Conservation (phyloP, 1,140 invertebrate species). For the Drosophila suzukii region DNA sequence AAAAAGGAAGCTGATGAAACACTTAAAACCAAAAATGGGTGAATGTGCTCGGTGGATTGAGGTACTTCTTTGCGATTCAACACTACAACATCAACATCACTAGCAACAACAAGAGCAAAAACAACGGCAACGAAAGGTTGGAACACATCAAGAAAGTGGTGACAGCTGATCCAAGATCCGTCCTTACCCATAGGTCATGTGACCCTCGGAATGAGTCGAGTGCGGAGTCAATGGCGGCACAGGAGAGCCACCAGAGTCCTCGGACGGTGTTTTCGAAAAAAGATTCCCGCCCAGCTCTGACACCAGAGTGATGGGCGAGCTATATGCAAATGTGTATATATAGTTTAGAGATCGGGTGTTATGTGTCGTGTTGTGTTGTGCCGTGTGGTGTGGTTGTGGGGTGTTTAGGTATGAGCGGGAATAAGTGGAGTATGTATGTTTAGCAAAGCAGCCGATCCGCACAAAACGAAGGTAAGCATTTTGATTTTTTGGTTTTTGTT, state of each 20-base stretch:
- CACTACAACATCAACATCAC: constrained; percentile 47
- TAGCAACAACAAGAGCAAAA: constrained; percentile 46
- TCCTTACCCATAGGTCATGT: constrained; percentile 84
- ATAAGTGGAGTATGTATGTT: constrained; percentile 52
- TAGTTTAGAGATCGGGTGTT: constrained; percentile 7
- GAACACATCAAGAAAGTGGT: constrained; percentile 25
- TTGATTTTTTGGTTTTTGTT: constrained; percentile 41
- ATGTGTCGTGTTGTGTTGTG: constrained; percentile 26
- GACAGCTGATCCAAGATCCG: constrained; percentile 40
- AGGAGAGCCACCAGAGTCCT: constrained; percentile 88
- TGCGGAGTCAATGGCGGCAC: constrained; percentile 85
- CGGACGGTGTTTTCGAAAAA: constrained; percentile 94
- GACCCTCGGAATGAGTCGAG: constrained; percentile 84
- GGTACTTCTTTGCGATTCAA: constrained; percentile 31
- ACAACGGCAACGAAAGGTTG: constrained; percentile 34
- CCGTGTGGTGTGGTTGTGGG: constrained; percentile 31
- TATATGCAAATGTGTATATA: constrained; percentile 71
- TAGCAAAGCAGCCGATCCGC: constrained; percentile 80
- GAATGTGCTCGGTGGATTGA: constrained; percentile 23
- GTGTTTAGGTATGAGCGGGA: constrained; percentile 13
- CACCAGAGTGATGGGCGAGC: constrained; percentile 95
- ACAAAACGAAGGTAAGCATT: constrained; percentile 80
- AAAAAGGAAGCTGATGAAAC: constrained; percentile 27
- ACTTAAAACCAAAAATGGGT: constrained; percentile 9
- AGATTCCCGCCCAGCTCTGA: constrained; percentile 93